Evolutionary conservation across 1,140 invertebrate species (phyloP), one percentile per base, ranked within the genome.

Genomic region (Pogonus chalceus): DNA sequence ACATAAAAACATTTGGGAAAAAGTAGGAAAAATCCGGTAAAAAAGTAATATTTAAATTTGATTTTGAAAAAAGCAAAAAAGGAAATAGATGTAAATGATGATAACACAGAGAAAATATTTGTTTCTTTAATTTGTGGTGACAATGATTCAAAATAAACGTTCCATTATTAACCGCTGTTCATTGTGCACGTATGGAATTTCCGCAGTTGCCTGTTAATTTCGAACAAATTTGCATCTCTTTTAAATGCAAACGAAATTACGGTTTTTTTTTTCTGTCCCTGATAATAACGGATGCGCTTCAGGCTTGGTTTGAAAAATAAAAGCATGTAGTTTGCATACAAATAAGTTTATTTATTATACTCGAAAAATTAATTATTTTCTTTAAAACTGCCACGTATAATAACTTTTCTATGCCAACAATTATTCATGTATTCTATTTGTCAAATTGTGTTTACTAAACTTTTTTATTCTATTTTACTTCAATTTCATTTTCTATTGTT

Each of bases 361-460:
- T 43, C 3, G 37, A 43, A n/a, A n/a, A 43, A 43, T 43, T 43
- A 43, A 43, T 43, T 43, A 43, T 43, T 43, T 43, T 43, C 18
- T n/a, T n/a, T n/a, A n/a, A n/a, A n/a, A n/a, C n/a, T n/a, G n/a
- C n/a, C n/a, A n/a, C n/a, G n/a, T n/a, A n/a, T n/a, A n/a, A n/a
- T n/a, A n/a, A n/a, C n/a, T n/a, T n/a, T n/a, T n/a, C n/a, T n/a
- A n/a, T n/a, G n/a, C n/a, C n/a, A n/a, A n/a, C n/a, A n/a, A n/a
- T n/a, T n/a, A n/a, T n/a, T n/a, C n/a, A n/a, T n/a, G n/a, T n/a
- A n/a, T n/a, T n/a, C n/a, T n/a, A n/a, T n/a, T n/a, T n/a, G n/a
- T n/a, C n/a, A n/a, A n/a, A n/a, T n/a, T n/a, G n/a, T n/a, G n/a
- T n/a, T n/a, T n/a, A n/a, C n/a, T n/a, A n/a, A n/a, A n/a, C n/a